Evolutionary conservation across 2,888 invertebrate species (phyloP).

Genomic region (Macrosiphum euphorbiae): DNA sequence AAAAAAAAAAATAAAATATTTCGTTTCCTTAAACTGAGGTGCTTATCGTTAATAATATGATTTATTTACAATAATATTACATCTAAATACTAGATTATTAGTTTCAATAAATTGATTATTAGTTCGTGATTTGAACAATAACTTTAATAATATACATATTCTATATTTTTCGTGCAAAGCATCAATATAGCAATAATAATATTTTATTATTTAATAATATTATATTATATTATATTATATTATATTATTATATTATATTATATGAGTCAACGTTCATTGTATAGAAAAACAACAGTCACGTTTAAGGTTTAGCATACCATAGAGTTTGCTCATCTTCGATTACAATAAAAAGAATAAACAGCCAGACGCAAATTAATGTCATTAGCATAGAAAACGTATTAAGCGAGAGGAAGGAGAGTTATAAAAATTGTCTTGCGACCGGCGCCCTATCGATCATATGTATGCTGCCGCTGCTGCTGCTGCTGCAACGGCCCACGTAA

Average conservation of each 20-base stretch:
- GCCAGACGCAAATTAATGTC: constrained; percentile 36
- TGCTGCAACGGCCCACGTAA: constrained; percentile 36
- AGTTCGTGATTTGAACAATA: background rate
- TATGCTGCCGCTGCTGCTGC: constrained; percentile 8
- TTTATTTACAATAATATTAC: background rate
- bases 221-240: background rate
- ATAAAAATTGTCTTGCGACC: constrained; percentile 40
- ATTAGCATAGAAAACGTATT: constrained; percentile 9
- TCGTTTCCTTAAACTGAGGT: background rate
- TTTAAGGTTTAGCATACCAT: background rate
- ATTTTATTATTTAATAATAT: background rate
- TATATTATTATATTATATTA: background rate
- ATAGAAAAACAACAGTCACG: constrained; percentile 12
- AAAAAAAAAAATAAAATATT: background rate
- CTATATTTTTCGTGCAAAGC: background rate
- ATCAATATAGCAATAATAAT: background rate
- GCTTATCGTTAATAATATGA: background rate
- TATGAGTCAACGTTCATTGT: background rate
- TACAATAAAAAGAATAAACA: background rate
- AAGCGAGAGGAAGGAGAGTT: background rate
- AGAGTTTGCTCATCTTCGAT: constrained; percentile 31
- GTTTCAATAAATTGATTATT: background rate
- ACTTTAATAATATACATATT: background rate
- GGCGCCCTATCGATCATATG: constrained; percentile 51
- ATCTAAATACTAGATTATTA: background rate